Base-by-base conservation (phyloP, 1,140 invertebrate genomes). In the Neotoxoptera formosana region DNA sequence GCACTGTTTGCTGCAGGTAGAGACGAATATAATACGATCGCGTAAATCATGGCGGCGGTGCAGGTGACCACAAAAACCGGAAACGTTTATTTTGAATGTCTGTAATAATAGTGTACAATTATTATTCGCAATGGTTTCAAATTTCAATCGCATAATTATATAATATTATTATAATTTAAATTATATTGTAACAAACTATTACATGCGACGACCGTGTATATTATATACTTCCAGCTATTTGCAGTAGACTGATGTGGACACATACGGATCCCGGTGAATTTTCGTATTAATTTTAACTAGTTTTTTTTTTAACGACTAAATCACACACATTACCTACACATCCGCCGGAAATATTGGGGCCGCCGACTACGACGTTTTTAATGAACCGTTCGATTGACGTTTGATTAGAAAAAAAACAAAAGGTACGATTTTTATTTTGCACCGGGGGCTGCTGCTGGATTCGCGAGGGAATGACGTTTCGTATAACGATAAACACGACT, bases 301-400 rank as follows among this genome's bases (percentile, higher is more conserved):
- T 51, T 41, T 41, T 53, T 53, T 53, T 23, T 8, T 60, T 60
- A n/a, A n/a, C n/a, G n/a, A n/a, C n/a, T n/a, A 67, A 67, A 67
- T 67, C 1, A 17, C 30, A 67, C 14, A 67, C 0, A 56, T 23
- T n/a, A n/a, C n/a, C 21, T 20, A 4, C 76, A 36, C 60, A n/a
- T n/a, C 2, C 30, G n/a, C 30, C 2, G 14, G n/a, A 67, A 53
- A 21, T 20, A 67, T 17, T 30, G 14, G 14, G 60, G 30, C 14
- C 3, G 60, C 30, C 60, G 4, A 67, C 60, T 67, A n/a, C 60
- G 14, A n/a, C 30, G 14, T n/a, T 87, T 87, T 47, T 47, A 87
- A 87, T 86, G 41, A 86, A 86, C 41, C 83, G 23, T 45, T 87
- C 84, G 45, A 47, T 87, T 87, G 84, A 87, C 25, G 84, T 47